Evolutionary conservation across 2,113 vertebrate species (phyloP).

Genomic region (Rissa tridactyla): DNA sequence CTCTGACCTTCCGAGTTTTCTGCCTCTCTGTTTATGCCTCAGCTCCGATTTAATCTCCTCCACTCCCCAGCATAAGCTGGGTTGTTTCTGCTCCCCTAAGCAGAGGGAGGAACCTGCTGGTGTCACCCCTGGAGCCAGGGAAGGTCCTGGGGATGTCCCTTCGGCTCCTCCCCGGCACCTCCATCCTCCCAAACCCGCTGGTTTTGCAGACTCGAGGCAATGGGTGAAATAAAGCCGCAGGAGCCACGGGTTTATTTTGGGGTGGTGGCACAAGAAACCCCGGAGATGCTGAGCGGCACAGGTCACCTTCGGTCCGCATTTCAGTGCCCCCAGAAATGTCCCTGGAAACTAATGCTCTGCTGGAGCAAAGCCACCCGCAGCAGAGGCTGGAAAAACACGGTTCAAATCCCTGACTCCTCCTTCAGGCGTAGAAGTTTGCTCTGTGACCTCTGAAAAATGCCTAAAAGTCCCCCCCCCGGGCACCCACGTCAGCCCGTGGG

Average conservation of each 20-base stretch:
- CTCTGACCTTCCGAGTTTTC: not conserved
- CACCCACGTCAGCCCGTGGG: rapidly evolving
- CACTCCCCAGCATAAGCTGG: rapidly evolving
- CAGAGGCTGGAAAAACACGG: not conserved
- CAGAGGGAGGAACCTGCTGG: not conserved
- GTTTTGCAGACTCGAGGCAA: not conserved
- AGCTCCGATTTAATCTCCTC: not conserved
- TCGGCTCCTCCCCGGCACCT: not conserved
- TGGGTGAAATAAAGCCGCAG: not conserved
- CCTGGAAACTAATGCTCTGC: not conserved
- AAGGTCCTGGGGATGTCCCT: not conserved
- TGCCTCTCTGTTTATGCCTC: not conserved
- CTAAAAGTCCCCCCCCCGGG: rapidly evolving
- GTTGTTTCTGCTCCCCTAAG: not conserved
- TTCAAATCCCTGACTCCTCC: not conserved
- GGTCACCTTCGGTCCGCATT: not conserved
- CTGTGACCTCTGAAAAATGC: not conserved
- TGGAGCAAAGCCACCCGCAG: not conserved
- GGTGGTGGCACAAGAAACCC: not conserved
- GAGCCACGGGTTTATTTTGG: not conserved
- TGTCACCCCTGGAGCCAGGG: not conserved
- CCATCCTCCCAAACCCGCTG: not conserved
- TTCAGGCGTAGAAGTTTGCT: not conserved
- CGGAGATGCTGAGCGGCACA: not conserved
- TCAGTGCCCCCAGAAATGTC: not conserved